phyloP scores from a whole-genome alignment of 1,140 invertebrate species.

The Drosophila sp. region DNA sequence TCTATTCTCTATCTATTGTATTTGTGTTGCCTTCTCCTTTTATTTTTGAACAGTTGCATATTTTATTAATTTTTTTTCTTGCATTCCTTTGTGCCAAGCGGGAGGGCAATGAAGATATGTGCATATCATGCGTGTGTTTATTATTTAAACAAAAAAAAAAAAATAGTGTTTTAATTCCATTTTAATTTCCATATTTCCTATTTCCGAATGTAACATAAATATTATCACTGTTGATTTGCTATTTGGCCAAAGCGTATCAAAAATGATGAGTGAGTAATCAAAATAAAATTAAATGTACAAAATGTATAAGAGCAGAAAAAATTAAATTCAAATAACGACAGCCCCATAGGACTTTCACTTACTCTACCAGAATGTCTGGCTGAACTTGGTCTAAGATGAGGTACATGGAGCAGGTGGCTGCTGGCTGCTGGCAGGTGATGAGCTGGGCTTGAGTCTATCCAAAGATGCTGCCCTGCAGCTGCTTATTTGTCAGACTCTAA shows the following conservation, averaged over 20 bases:
- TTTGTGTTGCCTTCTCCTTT: background rate
- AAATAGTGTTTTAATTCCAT: constrained; percentile 44
- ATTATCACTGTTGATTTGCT: constrained; percentile 42
- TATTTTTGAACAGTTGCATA: constrained; percentile 38
- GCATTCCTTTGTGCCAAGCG: background rate
- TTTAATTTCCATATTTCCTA: constrained; percentile 59
- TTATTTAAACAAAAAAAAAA: constrained; percentile 31
- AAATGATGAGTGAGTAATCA: background rate
- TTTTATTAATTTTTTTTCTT: constrained; percentile 43
- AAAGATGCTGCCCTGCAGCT: constrained; percentile 52
- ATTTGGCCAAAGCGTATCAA: background rate
- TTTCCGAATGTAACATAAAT: constrained; percentile 23
- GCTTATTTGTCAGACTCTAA: constrained; percentile 63
- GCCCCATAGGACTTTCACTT: constrained; percentile 15
- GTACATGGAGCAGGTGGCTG: background rate
- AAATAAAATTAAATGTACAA: background rate
- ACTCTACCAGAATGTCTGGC: background rate
- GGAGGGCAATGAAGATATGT: constrained; percentile 10
- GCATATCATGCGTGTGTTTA: background rate
- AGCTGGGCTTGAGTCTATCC: constrained; percentile 16
- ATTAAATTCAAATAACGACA: background rate
- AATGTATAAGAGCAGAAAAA: background rate
- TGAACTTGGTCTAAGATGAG: too few species aligned
- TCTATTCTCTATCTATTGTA: background rate
- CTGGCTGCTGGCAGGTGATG: background rate